Evolutionary conservation across 2,113 vertebrate species (phyloP), one percentile per base, ranked within the genome.

Genomic region (Chaetodon trifascialis): DNA sequence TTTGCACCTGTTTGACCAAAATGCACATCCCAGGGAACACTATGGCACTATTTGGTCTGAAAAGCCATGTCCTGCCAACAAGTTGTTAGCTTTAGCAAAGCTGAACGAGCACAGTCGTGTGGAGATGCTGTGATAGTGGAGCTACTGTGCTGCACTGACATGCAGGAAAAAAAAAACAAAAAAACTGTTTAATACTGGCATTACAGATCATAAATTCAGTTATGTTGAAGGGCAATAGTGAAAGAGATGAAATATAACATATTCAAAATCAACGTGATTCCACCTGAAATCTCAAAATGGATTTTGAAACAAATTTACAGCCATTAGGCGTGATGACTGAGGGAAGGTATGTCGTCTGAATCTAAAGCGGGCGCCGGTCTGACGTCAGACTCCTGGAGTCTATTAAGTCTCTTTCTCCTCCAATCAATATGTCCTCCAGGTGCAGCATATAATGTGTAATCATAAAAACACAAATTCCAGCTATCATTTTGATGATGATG

Each of bases 401-500:
- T 77, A 65, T 86, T 73, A 79, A 64, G 23, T 60, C 56, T 77
- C 64, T 38, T 49, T 52, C 47, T 83, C 14, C 34, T 62, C 23
- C 36, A 51, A 73, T 84, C 82, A 3, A 84, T 83, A 66, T 55
- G 59, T 84, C 81, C 67, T 80, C 25, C 65, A 88, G 82, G 78
- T 90, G 80, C 73, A 75, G 70, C 25, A 74, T 85, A 75, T 90
- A 69, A 87, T 66, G 73, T 86, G 60, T 73, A 68, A 85, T 84
- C 83, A 80, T 86, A 82, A 76, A 76, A 86, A 91, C 73, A 74
- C 69, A 87, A 81, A 86, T 79, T 69, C 80, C 52, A 80, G 79
- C 76, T 78, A 83, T 92, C 80, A 80, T 78, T 82, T 59, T 47
- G 76, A 88, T 87, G 70, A 86, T 78, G 75, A 88, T 85, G 75